Evolutionary conservation across 2,113 vertebrate species (phyloP), one percentile per base, ranked within the genome.

Genomic region (Pterocles gutturalis): DNA sequence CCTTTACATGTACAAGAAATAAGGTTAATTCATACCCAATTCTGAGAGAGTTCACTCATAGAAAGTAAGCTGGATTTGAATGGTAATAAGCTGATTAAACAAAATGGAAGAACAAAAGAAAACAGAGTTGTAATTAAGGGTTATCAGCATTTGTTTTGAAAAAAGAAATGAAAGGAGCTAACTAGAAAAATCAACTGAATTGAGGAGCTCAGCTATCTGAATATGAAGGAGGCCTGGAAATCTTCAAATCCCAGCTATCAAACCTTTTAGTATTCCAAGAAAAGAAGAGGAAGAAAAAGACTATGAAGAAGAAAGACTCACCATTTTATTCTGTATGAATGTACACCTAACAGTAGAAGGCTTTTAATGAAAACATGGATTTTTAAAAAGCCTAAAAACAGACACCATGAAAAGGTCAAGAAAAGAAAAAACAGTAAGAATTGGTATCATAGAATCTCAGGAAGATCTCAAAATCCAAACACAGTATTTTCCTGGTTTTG

Each of bases 41-140:
- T 89, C 84, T 72, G 51, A 94, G 69, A 70, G 22, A 84, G 36
- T 41, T 83, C 38, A 8, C 60, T 78, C 72, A 54, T 5, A 66
- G 80, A 78, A 84, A 83, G 62, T 58, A 70, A 92, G 71, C 77
- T 75, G 57, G 87, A 83, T 94, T 89, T 66, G 93, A 95, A 96
- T 65, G 53, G 72, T 67, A 96, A 93, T 91, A 72, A 94, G 77
- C n/a, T 84, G 89, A 82, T 97, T 94, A 96, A 92, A 91, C 31
- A 61, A 78, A 71, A 94, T 18, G 10, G 83, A 64, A 89, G 79
- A 91, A 87, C 57, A 95, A 67, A 89, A 75, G 43, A 72, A 87
- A 89, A 79, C 17, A 43, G 19, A 49, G 20, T 71, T 64, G 61
- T 45, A 94, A 89, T 87, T 89, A 78, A 83, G 43, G 22, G 57